Evolutionary conservation across 1,140 invertebrate species (phyloP), one percentile per base, ranked within the genome.

Genomic region (Caerostris darwini): DNA sequence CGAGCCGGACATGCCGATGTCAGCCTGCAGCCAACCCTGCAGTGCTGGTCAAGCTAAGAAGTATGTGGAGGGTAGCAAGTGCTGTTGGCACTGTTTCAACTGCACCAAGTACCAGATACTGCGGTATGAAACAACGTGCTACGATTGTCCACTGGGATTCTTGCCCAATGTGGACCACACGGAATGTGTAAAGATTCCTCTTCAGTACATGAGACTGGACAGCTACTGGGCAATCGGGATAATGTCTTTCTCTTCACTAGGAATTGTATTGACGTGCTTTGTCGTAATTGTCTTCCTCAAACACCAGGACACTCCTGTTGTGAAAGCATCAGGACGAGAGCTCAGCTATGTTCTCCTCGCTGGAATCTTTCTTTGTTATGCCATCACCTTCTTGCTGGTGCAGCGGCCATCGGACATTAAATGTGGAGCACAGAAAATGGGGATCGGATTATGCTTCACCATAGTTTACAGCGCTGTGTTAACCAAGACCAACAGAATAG

Each of bases 41-140:
- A 97, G 97, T 94, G 96, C 97, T 58, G 98, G 98, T 3, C 98
- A 99, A 96, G 98, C 98, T 89, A 99, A 98, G 96, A 98, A 98
- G 96, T 98, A 98, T 96, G 97, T 98, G 54, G 98, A 98, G 95
- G 98, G 98, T 0, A 98, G 99, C 95, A 98, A 97, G 95, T 99
- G 99, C 96, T 99, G 99, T 96, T 99, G 99, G 98, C 98, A 98
- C 95, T 99, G 99, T 96, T 98, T 98, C 97, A 98, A 98, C 96
- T 99, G 99, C 96, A 97, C 98, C 77, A 97, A 98, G 95, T 99
- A 99, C 96, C 98, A 99, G 97, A 98, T 98, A 97, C 97, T n/a
- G 95, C 96, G 19, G 97, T 98, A 96, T 7, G 98, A 98, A 95
- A 98, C 97, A 0, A 97, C 98, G 88, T 99, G 99, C 95, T 96